A percentile compares a stretch with the other conserved stretches of the same genome.
Evolutionary conservation across 2,888 invertebrate species (phyloP).

Genomic region (Plagiodera versicolora): DNA sequence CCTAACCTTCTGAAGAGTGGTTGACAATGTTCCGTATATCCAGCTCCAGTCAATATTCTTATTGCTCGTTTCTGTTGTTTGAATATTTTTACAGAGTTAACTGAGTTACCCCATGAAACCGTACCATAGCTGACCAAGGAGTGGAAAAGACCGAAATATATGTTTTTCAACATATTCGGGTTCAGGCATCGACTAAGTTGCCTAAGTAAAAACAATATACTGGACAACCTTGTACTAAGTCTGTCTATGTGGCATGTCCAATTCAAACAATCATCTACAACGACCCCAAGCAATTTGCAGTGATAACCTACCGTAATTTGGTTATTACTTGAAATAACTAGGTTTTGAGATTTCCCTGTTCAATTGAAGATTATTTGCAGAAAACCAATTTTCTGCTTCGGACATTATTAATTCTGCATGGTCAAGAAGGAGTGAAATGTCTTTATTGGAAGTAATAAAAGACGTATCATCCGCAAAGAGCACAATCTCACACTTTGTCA

Average conservation of each 20-base stretch:
- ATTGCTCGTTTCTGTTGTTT: constrained; percentile 4
- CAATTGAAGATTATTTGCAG: background rate
- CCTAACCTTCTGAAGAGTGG: background rate
- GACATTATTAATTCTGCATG: background rate
- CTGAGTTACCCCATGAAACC: background rate
- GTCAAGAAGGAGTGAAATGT: background rate
- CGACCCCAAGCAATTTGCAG: background rate
- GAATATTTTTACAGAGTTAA: background rate
- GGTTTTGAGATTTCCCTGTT: background rate
- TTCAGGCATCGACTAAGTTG: background rate
- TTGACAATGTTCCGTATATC: too few species aligned
- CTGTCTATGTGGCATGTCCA: background rate
- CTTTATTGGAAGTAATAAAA: background rate
- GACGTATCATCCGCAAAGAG: too few species aligned
- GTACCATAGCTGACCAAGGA: constrained; percentile 5
- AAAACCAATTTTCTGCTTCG: background rate
- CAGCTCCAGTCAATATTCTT: background rate
- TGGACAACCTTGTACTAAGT: constrained; percentile 11
- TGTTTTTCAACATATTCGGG: background rate
- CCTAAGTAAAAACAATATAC: background rate
- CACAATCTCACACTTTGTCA: background rate
- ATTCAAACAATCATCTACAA: background rate
- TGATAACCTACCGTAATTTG: background rate
- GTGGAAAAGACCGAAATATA: background rate
- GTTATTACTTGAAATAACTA: background rate